Base-by-base conservation (phyloP, 2,797 vertebrate species). In the Tangara arthus region DNA sequence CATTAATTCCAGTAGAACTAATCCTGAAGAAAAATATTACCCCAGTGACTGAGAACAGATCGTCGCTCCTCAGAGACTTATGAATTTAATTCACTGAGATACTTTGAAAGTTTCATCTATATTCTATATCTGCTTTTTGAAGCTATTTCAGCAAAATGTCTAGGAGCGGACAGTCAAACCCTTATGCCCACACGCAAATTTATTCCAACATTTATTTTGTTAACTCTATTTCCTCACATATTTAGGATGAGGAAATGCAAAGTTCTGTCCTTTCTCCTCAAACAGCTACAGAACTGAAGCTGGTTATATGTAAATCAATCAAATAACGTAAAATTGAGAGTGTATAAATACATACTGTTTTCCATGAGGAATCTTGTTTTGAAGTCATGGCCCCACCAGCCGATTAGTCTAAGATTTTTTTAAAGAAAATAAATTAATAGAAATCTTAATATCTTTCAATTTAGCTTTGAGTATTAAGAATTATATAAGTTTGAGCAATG, bases 351-450 rank as follows among this genome's bases (percentile, higher is more conserved):
- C 96, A 70, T 98, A 99, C 99, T 97, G 34, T 99, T 99, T 68
- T 97, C 98, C 99, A 99, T 99, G 77, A 98, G 87, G 97, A 99
- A 99, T 71, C 99, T 97, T 49, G 98, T 98, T 89, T 98, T 98
- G 89, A 98, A 97, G 27, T 99, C 96, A 46, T 99, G 99, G 28
- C 99, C 98, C 98, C 99, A 99, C 99, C 99, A 99, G 71, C 99
- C 99, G 0, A 97, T 59, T 77, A 99, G 90, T 88, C 99, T 99
- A 94, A 92, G 91, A 92, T 50, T 89, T 34, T 34, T 57, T 42
- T 13, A 49, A 85, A 87, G 76, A 83, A 94, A 80, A 19, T 7
- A 70, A 66, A 77, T 94, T 76, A 87, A 44, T 35, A 61, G 3
- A 41, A 82, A 55, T 21, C 8, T 53, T 71, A 6, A 6, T 34